A percentile compares a stretch with the other conserved stretches of the same genome.
These are phyloP conservation scores for Megalonaias nervosa DNA, from an alignment of 1,140 invertebrate species.

Conservation along the genomic window DNA sequence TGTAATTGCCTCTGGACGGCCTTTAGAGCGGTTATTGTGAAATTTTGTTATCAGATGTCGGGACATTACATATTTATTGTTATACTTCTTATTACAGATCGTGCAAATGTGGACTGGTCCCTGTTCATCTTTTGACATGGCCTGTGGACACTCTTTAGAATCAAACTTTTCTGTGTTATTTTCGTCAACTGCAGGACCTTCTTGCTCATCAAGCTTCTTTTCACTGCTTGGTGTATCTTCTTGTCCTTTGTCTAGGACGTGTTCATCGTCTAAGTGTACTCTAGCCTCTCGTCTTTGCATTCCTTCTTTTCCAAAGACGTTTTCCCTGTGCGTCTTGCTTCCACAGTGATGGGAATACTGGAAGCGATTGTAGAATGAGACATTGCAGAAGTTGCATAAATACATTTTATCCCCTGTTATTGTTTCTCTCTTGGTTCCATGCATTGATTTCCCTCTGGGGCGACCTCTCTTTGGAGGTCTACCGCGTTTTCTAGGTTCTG, in stretches of 20 bases:
- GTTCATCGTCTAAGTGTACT: constrained; percentile 1
- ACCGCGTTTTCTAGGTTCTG: constrained; percentile 2
- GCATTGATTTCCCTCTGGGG: background rate
- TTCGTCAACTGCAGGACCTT: constrained; percentile 4
- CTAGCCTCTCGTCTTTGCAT: constrained; percentile 1
- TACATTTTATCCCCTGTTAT: constrained; percentile 12
- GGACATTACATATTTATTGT: constrained; percentile 59
- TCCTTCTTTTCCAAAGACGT: constrained; percentile 16
- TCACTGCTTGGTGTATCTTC: background rate
- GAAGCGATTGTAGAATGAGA: constrained; percentile 40
- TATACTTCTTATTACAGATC: constrained; percentile 63
- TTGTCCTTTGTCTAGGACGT: constrained; percentile 7
- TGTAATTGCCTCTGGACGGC: constrained; percentile 74
- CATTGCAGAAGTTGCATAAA: constrained; percentile 49
- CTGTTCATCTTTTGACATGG: background rate
- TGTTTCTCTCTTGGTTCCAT: constrained; percentile 22
- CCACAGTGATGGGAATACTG: constrained; percentile 47
- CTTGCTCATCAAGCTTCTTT: background rate
- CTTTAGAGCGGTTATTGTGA: constrained; percentile 57
- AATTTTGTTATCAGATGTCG: constrained; percentile 61
- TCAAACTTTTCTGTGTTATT: background rate
- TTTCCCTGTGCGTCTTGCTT: constrained; percentile 42
- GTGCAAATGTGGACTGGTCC: constrained; percentile 59
- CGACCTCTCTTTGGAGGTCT: background rate
- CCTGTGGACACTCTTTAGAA: constrained; percentile 21